phyloP scores from a whole-genome alignment of 2,797 vertebrate species.

The Tympanoctomys barrerae region DNA sequence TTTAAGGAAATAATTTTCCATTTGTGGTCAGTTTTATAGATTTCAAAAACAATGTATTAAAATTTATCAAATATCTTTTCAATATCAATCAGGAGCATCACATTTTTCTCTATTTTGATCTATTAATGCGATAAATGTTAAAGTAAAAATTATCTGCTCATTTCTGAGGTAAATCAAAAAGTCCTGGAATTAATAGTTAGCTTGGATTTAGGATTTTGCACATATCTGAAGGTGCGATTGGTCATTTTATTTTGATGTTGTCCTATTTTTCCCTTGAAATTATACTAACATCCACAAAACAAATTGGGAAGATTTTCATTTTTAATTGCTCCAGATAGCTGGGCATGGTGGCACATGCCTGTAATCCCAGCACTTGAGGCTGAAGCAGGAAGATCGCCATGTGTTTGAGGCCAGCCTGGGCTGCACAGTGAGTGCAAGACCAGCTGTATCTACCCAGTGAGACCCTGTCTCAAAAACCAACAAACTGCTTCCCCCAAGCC shows the following conservation, averaged over 20 bases:
- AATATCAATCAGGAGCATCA: neutral
- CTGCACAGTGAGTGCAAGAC: neutral
- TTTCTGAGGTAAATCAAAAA: slow-evolving; percentile 21
- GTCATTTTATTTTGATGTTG: slow-evolving; percentile 23
- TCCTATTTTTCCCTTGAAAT: slow-evolving; percentile 8
- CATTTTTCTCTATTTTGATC: neutral
- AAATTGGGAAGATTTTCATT: slow-evolving; percentile 40
- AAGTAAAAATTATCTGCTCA: slow-evolving; percentile 5
- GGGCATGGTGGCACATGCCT: neutral
- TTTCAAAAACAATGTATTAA: slow-evolving; percentile 10
- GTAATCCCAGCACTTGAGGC: neutral
- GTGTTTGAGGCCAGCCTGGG: no score
- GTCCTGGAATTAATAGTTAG: neutral
- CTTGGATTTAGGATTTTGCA: slow-evolving; percentile 26
- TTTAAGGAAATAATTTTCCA: slow-evolving; percentile 4
- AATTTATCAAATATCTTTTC: neutral
- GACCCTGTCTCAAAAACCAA: neutral
- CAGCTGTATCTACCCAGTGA: neutral
- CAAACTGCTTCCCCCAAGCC: neutral
- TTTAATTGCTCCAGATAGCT: neutral
- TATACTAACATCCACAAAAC: slow-evolving; percentile 16
- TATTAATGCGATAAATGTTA: neutral
- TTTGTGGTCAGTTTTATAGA: neutral
- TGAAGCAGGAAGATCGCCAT: neutral
- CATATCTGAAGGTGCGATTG: neutral